These are phyloP conservation scores for Artibeus jamaicensis DNA, from an alignment of 2,797 vertebrate genomes.

Conservation along the genomic window DNA sequence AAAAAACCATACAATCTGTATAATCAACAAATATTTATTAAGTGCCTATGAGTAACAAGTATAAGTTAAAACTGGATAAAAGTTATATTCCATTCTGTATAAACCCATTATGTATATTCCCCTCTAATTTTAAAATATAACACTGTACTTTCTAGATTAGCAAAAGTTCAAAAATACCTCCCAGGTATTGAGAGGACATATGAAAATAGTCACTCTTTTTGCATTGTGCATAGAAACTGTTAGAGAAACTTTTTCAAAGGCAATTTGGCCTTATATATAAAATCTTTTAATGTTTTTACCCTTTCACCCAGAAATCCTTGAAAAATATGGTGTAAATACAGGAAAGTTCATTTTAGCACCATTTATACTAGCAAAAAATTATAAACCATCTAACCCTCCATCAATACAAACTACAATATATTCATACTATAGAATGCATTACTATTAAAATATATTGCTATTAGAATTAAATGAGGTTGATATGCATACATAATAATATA, in stretches of 20 bases:
- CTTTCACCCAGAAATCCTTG: neutral
- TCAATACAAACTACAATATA: neutral
- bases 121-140: neutral
- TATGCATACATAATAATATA: neutral
- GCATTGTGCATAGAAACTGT: neutral
- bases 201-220: neutral
- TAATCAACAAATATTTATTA: neutral
- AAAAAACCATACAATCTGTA: neutral
- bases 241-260: conserved; percentile 13
- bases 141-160: neutral
- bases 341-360: neutral
- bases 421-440: neutral
- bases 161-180: neutral
- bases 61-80: neutral
- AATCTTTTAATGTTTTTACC: neutral
- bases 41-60: neutral
- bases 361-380: neutral
- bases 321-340: neutral
- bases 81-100: neutral
- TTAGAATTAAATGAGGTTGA: neutral
- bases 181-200: neutral
- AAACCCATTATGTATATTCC: neutral
- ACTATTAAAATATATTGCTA: neutral
- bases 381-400: neutral
- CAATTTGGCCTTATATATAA: neutral